These are phyloP conservation scores for Gopherus flavomarginatus DNA, from an alignment of 2,113 vertebrate genomes.

Conservation along the genomic window DNA sequence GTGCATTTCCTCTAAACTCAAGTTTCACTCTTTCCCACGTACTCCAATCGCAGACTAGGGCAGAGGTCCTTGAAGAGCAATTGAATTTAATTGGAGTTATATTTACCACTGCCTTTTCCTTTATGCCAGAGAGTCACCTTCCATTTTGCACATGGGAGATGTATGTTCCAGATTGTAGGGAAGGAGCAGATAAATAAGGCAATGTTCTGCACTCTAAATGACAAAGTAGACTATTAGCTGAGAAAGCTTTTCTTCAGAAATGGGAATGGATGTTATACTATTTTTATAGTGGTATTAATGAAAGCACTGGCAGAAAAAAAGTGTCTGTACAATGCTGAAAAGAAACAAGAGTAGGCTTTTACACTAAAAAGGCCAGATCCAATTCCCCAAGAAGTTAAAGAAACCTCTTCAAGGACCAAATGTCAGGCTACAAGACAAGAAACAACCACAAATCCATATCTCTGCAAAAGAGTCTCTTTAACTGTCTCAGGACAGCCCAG, in stretches of 20 bases:
- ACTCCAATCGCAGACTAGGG: background rate
- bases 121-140: rapidly evolving
- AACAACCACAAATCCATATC: background rate
- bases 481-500: background rate
- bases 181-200: constrained; percentile 8
- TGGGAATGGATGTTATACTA: background rate
- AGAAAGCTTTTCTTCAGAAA: background rate
- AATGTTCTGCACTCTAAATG: background rate
- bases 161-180: background rate
- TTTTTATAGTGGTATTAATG: background rate
- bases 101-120: background rate
- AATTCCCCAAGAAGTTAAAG: background rate
- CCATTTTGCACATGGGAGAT: background rate
- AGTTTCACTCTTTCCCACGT: background rate
- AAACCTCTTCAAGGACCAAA: background rate
- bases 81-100: background rate
- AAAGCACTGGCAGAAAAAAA: background rate
- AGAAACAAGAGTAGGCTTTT: background rate
- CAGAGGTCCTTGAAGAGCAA: background rate
- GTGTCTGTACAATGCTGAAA: background rate
- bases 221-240: background rate
- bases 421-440: background rate
- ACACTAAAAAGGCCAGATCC: background rate
- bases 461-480: background rate
- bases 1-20: background rate